Percentiles rank a stretch among this genome's conserved stretches.
Evolutionary conservation across 92 coral and sea anemone genomes (phyloP).

Genomic region (Porites evermanni): DNA sequence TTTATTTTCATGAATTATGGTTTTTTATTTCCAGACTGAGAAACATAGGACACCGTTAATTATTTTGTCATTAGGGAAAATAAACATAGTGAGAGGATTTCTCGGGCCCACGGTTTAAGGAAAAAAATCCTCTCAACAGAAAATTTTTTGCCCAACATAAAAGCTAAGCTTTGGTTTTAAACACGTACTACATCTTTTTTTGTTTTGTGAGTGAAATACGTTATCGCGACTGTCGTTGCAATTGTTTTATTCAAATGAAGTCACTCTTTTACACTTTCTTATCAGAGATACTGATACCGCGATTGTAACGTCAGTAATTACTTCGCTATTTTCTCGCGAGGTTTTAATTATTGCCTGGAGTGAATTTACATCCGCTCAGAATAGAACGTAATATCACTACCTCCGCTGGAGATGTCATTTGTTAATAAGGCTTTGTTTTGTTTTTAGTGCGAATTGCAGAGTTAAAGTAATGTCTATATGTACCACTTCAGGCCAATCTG

Average conservation of each 20-base stretch:
- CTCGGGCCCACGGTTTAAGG: not conserved
- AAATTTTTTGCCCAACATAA: slow-evolving; percentile 10
- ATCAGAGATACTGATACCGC: slow-evolving; percentile 11
- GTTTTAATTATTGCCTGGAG: slow-evolving; percentile 78
- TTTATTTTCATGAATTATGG: not conserved
- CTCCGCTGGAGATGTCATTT: slow-evolving; percentile 60
- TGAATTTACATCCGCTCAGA: slow-evolving; percentile 75
- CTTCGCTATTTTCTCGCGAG: slow-evolving; percentile 49
- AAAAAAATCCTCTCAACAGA: not conserved
- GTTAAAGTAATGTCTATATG: not conserved
- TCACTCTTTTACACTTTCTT: slow-evolving; percentile 38
- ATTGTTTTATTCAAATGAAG: slow-evolving; percentile 32
- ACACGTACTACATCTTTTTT: not conserved
- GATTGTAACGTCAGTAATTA: slow-evolving; percentile 45
- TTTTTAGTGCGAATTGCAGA: not conserved
- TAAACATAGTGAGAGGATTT: not conserved
- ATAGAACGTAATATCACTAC: slow-evolving; percentile 54
- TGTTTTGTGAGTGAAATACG: slow-evolving; percentile 4
- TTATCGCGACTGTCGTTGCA: slow-evolving; percentile 14
- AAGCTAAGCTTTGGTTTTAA: slow-evolving; percentile 2
- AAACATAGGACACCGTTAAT: not conserved
- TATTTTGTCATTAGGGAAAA: not conserved
- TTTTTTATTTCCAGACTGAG: not conserved
- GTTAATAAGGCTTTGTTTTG: slow-evolving; percentile 64
- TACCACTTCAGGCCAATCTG: not conserved